phyloP scores from a whole-genome alignment of 2,113 vertebrate species.

The Hystrix brachyura region DNA sequence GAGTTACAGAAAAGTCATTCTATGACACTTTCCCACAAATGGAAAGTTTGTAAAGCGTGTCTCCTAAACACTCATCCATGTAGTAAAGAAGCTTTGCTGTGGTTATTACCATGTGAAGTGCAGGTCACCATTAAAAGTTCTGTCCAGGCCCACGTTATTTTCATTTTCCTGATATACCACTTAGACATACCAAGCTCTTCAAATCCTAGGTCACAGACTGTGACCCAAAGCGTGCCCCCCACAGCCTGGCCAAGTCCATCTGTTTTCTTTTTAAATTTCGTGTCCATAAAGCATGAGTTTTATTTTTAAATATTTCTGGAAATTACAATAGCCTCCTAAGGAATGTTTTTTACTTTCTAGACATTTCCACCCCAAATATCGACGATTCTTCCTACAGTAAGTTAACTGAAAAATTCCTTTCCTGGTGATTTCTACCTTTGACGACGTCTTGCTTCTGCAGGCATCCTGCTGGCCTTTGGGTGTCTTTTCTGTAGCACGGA shows the following conservation, averaged over 20 bases:
- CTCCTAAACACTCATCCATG: background rate
- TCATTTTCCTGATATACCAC: background rate
- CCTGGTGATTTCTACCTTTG: background rate
- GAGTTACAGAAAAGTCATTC: background rate
- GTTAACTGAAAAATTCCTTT: background rate
- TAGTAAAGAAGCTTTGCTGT: constrained; percentile 3
- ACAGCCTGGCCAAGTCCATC: constrained; percentile 12
- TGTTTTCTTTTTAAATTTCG: background rate
- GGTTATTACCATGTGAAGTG: background rate
- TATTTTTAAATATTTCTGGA: constrained; percentile 29
- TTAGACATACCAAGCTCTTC: constrained; percentile 6
- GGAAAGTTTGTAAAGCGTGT: background rate
- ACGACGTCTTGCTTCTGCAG: background rate
- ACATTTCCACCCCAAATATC: constrained; percentile 12
- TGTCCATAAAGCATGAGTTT: background rate
- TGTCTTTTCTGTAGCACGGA: background rate
- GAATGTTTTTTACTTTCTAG: background rate
- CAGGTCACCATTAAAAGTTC: background rate
- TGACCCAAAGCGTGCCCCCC: background rate
- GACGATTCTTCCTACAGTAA: background rate
- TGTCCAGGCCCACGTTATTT: constrained; percentile 24
- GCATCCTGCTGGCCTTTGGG: background rate
- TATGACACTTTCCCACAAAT: background rate
- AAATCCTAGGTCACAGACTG: background rate
- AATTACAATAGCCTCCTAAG: background rate